Evolutionary conservation across 30 jellyfish, hydroid and myxozoan genomes (phyloP).

Genomic region (Hydractinia echinata): DNA sequence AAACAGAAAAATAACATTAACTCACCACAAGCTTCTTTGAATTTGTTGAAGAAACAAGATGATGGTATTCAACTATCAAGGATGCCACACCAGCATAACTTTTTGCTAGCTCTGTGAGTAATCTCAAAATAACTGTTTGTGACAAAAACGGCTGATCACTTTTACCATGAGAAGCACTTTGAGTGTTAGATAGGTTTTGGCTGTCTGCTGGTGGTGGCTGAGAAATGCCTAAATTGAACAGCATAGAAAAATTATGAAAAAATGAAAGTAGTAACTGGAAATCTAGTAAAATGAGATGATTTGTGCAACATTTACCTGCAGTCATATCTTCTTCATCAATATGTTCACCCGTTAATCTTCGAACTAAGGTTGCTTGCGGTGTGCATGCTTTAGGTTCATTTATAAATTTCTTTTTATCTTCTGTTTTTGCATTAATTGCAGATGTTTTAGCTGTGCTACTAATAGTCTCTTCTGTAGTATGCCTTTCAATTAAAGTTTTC

Average conservation of each 20-base stretch:
- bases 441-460: conserved; percentile 12
- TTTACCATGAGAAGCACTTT: conserved; percentile 18
- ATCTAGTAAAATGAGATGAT: too few relatives aligned
- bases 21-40: too few relatives aligned
- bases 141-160: conserved; percentile 56
- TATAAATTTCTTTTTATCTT: conserved; percentile 20
- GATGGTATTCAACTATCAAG: conserved; percentile 41
- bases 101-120: conserved; percentile 75
- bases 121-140: conserved; percentile 37
- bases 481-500: conserved; percentile 67
- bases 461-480: conserved; percentile 26
- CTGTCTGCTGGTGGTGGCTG: too few relatives aligned
- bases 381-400: conserved; percentile 25
- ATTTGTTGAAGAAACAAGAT: background rate
- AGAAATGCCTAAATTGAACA: too few relatives aligned
- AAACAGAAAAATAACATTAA: too few relatives aligned
- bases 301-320: background rate
- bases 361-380: conserved; percentile 80
- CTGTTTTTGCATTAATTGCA: conserved; percentile 26
- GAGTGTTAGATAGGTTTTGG: background rate
- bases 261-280: too few relatives aligned
- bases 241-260: too few relatives aligned
- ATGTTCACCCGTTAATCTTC: conserved; percentile 86
- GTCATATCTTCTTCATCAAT: conserved; percentile 69
- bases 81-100: conserved; percentile 73